These are phyloP conservation scores for Ptilonorhynchus violaceus DNA, from an alignment of 2,113 vertebrate species.

Conservation along the genomic window DNA sequence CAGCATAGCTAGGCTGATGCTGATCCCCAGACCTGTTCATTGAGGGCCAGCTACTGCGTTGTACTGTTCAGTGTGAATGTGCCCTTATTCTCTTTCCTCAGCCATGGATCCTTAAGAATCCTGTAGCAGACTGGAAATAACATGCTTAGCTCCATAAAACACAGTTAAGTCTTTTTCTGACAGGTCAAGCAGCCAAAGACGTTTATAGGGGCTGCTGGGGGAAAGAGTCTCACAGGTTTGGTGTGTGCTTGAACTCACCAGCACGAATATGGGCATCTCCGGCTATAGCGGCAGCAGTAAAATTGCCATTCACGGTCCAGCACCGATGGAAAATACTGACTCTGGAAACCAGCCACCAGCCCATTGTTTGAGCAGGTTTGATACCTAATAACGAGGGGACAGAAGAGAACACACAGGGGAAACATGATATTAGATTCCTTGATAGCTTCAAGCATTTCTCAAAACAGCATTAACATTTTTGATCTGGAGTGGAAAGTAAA, in stretches of 20 bases:
- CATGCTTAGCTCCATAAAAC: background rate
- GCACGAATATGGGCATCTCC: constrained; percentile 90
- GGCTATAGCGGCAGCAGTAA: constrained; percentile 92
- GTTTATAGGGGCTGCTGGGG: background rate
- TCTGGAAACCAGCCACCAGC: constrained; percentile 92
- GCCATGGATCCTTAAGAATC: background rate
- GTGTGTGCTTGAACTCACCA: constrained; percentile 78
- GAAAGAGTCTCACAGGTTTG: background rate
- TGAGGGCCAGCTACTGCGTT: background rate
- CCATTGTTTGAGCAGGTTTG: constrained; percentile 92
- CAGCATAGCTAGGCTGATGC: background rate
- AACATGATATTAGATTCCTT: background rate
- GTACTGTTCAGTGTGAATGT: accelerated
- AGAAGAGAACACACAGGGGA: background rate
- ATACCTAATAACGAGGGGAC: constrained; percentile 75
- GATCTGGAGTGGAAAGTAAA: background rate
- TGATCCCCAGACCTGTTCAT: background rate
- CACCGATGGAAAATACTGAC: constrained; percentile 91
- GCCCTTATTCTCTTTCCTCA: background rate
- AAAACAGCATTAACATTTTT: background rate
- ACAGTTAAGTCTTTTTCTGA: background rate
- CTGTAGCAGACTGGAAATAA: background rate
- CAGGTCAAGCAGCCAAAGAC: background rate
- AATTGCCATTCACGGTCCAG: constrained; percentile 98
- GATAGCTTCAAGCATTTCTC: background rate